A percentile compares a stretch with the other conserved stretches of the same genome.
phyloP scores from a whole-genome alignment of 1,140 invertebrate genomes.

The Aporrectodea caliginosa region DNA sequence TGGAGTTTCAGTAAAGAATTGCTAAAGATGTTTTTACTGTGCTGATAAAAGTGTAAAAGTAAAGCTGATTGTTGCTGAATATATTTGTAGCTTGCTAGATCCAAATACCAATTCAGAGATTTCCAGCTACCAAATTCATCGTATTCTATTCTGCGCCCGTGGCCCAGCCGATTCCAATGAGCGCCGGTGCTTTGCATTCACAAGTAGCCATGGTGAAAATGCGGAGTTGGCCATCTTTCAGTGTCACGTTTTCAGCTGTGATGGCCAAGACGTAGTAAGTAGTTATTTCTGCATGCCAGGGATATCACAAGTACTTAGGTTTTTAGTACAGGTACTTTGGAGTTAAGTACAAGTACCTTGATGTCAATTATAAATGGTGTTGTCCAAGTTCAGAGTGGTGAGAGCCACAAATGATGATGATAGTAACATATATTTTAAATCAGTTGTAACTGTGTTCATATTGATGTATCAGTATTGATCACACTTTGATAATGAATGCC shows the following conservation, averaged over 20 bases:
- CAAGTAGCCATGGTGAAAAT: conserved; percentile 84
- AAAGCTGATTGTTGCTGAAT: too few species aligned
- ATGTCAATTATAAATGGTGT: background rate
- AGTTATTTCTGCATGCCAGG: background rate
- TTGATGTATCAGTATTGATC: too few species aligned
- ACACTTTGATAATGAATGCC: too few species aligned
- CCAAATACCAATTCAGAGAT: conserved; percentile 77
- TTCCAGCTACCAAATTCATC: conserved; percentile 81
- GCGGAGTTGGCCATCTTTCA: conserved; percentile 85
- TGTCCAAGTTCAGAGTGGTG: background rate
- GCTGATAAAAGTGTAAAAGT: too few species aligned
- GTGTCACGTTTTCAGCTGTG: conserved; percentile 94
- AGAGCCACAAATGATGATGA: too few species aligned
- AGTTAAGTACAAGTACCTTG: too few species aligned
- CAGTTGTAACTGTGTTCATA: too few species aligned
- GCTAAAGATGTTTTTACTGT: too few species aligned
- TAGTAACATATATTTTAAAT: too few species aligned
- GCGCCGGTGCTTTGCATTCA: conserved; percentile 92
- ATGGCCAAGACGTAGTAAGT: conserved; percentile 93
- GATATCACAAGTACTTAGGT: background rate
- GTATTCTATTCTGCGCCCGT: conserved; percentile 90
- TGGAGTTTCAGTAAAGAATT: too few species aligned
- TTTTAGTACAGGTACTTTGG: background rate
- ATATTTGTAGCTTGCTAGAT: conserved; percentile 76
- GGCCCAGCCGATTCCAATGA: conserved; percentile 79